Evolutionary conservation across 2,113 vertebrate genomes (phyloP), one percentile per base, ranked within the genome.

Genomic region (Cottus gobio): DNA sequence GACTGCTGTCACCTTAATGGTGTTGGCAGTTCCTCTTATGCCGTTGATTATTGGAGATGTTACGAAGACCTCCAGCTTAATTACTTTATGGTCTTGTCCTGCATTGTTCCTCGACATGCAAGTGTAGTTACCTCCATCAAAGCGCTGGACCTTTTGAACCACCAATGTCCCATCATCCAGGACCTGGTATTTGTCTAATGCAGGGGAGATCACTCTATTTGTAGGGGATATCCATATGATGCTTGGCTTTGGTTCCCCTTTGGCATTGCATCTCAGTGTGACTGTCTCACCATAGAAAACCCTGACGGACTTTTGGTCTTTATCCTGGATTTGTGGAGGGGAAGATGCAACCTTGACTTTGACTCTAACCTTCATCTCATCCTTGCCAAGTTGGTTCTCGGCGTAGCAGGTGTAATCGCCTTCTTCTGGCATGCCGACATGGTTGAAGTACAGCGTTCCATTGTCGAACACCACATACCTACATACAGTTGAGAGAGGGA

Each of bases 321-420:
- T 94, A 75, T 95, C 93, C 5, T 83, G 94, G 89, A 97, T 96
- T 52, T 90, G 67, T 0, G 97, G 94, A 0, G 93, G 90, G 42
- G 94, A 92, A 0, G 95, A 79, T 60, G 95, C 90, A 30, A 94
- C 95, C 82, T 96, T 96, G 16, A 99, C 95, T 0, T 94, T 92
- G 0, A 93, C 82, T 57, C 84, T 77, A 44, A 99, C 96, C 18
- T 93, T 96, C 97, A 97, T 98, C 86, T 97, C 95, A 54, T 99
- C 98, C 88, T 96, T 96, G 26, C 98, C 97, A 0, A 97, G 90
- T 80, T 95, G 96, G 90, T 99, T 99, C 60, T 98, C 93, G 0
- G 97, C 97, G 1, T 97, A 95, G 87, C 98, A 99, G 0, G 96
- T 99, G 87, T 99, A 99, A 85, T 97, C 95, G 0, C 98, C 98